Percentiles rank a stretch among this genome's conserved stretches.
phyloP scores from a whole-genome alignment of 2,888 invertebrate species.

The Sinohyriopsis cumingii region DNA sequence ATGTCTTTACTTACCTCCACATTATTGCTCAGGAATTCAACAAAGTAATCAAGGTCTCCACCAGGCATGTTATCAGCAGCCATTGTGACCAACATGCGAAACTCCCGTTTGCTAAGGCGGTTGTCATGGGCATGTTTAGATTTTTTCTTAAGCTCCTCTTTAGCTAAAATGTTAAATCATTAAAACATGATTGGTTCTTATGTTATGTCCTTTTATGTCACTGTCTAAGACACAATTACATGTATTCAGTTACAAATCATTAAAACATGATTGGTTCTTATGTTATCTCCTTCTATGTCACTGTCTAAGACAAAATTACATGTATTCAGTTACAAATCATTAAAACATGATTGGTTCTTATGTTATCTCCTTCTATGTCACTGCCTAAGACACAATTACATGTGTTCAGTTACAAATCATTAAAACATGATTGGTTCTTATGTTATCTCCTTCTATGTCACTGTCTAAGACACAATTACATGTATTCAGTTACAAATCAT shows the following conservation, averaged over 20 bases:
- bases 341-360: not conserved
- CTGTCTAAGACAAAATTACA: too few species aligned
- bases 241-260: not conserved
- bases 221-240: too few species aligned
- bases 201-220: too few species aligned
- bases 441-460: too few species aligned
- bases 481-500: not conserved
- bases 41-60: slow-evolving; percentile 67
- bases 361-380: too few species aligned
- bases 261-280: not conserved
- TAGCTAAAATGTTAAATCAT: slow-evolving; percentile 39
- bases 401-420: not conserved
- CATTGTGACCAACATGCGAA: slow-evolving; percentile 62
- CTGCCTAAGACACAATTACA: too few species aligned
- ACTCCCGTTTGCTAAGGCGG: slow-evolving; percentile 67
- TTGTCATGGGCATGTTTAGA: slow-evolving; percentile 57
- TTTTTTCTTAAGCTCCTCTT: slow-evolving; percentile 57
- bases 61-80: slow-evolving; percentile 62
- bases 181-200: not conserved
- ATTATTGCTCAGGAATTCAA: slow-evolving; percentile 67
- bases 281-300: too few species aligned
- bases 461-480: too few species aligned
- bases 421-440: not conserved
- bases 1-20: slow-evolving; percentile 60
- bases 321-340: not conserved